phyloP scores from a whole-genome alignment of 2,888 invertebrate genomes.

The Nephrotoma flavescens region DNA sequence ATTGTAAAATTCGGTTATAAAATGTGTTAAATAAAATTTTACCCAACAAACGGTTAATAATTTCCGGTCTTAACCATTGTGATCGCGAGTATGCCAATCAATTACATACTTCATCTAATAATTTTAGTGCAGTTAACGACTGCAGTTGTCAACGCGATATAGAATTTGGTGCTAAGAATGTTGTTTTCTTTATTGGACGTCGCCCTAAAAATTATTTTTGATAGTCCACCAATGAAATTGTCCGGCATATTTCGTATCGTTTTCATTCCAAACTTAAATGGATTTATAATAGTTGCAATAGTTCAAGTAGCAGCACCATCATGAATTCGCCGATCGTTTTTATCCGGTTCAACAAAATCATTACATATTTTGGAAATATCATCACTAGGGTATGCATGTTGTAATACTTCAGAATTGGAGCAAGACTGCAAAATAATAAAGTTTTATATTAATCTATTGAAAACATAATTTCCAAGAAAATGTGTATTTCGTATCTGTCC shows the following conservation, averaged over 20 bases:
- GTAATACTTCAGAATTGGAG: no score
- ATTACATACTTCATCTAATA: slow-evolving; percentile 79
- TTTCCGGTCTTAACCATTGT: slow-evolving; percentile 64
- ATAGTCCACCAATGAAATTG: slow-evolving; percentile 44
- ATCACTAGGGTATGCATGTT: no score
- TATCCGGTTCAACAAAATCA: slow-evolving; percentile 52
- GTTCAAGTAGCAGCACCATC: slow-evolving; percentile 44
- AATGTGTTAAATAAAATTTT: background rate
- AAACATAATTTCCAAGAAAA: no score
- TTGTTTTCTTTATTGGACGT: slow-evolving; percentile 26
- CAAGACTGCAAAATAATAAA: no score
- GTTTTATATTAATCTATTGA: no score
- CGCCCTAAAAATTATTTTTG: slow-evolving; percentile 44
- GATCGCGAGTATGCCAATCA: slow-evolving; percentile 61
- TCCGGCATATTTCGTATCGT: slow-evolving; percentile 67
- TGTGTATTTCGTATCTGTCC: no score
- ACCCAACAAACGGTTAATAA: slow-evolving; percentile 47
- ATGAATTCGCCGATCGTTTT: slow-evolving; percentile 48
- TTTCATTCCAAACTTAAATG: slow-evolving; percentile 56
- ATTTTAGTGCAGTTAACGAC: slow-evolving; percentile 57
- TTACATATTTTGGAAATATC: slow-evolving; percentile 34
- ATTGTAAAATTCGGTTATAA: background rate
- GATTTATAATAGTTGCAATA: slow-evolving; percentile 36
- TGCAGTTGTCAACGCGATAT: slow-evolving; percentile 70
- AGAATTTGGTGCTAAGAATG: slow-evolving; percentile 29